Percentiles rank a stretch among this genome's conserved stretches.
phyloP scores from a whole-genome alignment of 2,797 vertebrate species.

The Clarias pachynema region DNA sequence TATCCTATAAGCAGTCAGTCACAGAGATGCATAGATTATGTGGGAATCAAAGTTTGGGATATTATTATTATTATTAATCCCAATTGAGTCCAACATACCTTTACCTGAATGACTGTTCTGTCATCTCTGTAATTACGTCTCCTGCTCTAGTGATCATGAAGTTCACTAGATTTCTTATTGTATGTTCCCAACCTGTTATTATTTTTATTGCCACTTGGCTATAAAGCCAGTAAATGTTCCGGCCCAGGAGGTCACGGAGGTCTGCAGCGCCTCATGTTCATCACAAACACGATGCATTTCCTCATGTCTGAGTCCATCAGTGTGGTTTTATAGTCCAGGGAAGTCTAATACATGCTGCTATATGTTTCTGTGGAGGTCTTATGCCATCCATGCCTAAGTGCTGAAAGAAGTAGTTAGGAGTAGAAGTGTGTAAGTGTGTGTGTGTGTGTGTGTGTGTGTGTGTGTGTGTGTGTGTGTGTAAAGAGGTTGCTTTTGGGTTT shows the following conservation, averaged over 20 bases:
- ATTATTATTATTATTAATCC: background rate
- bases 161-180: background rate
- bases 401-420: constrained; percentile 10
- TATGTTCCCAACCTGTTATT: constrained; percentile 4
- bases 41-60: background rate
- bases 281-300: background rate
- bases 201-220: constrained; percentile 4
- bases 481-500: background rate
- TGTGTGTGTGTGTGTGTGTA: background rate
- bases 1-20: background rate
- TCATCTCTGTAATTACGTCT: constrained; percentile 19
- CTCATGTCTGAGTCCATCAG: background rate
- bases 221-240: constrained; percentile 1
- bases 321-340: background rate
- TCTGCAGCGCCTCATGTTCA: background rate
- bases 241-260: background rate
- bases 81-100: background rate
- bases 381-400: background rate
- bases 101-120: constrained; percentile 19
- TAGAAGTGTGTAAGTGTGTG: background rate
- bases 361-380: background rate
- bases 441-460: background rate
- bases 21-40: background rate
- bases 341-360: background rate
- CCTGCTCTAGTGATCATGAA: background rate